Percentiles rank a stretch among this genome's conserved stretches.
phyloP scores from a whole-genome alignment of 2,113 vertebrate species.

The Toxotes jaculatrix region DNA sequence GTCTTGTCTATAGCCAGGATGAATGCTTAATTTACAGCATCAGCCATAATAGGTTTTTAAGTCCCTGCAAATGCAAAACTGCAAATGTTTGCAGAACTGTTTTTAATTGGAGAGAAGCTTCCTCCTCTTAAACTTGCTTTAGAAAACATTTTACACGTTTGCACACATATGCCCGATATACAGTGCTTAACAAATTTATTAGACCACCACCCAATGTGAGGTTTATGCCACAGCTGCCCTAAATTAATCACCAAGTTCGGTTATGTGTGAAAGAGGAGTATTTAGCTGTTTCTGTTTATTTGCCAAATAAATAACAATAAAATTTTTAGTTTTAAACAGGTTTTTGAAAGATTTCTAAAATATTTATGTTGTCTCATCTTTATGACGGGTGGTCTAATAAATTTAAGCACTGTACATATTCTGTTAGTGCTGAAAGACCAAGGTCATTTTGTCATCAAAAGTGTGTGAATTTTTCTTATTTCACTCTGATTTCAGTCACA shows the following conservation, averaged over 20 bases:
- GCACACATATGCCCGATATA: background rate
- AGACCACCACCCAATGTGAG: too few relatives aligned
- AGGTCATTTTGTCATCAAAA: slow-evolving; percentile 9
- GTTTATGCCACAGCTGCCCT: too few relatives aligned
- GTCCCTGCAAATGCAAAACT: background rate
- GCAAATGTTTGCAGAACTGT: background rate
- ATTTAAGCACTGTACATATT: background rate
- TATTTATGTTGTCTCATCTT: too few relatives aligned
- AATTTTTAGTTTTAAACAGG: too few relatives aligned
- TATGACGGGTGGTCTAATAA: too few relatives aligned
- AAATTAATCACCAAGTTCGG: too few relatives aligned
- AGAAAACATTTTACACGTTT: background rate
- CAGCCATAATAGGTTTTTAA: background rate
- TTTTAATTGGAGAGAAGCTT: slow-evolving; percentile 1
- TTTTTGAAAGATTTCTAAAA: too few relatives aligned
- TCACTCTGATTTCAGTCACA: slow-evolving; percentile 1
- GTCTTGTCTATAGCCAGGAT: background rate
- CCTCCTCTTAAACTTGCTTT: background rate
- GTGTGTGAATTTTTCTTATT: background rate
- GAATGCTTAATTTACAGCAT: background rate
- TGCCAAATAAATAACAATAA: too few relatives aligned
- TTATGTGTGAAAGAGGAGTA: too few relatives aligned
- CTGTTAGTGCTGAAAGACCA: background rate
- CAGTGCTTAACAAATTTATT: too few relatives aligned
- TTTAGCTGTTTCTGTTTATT: too few relatives aligned